These are phyloP conservation scores for Stichopus chloronotus DNA, from an alignment of 35 echinoderm and acorn worm genomes.

Conservation along the genomic window DNA sequence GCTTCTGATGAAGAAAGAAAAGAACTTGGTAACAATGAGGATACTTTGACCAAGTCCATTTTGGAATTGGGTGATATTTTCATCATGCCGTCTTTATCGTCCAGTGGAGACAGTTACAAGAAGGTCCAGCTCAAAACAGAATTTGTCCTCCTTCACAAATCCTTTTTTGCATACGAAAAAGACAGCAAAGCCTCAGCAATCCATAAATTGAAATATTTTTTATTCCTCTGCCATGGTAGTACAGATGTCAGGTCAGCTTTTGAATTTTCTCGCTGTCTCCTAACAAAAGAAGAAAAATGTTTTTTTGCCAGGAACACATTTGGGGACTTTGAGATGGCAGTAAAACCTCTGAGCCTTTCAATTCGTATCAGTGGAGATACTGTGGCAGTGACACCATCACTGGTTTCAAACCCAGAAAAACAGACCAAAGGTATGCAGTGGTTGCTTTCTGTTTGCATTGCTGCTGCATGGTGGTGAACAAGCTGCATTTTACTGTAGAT, in stretches of 20 bases:
- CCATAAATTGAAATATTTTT: slow-evolving; percentile 38
- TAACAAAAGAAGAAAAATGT: slow-evolving; percentile 16
- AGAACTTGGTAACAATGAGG: background rate
- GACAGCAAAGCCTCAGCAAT: background rate
- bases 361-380: background rate
- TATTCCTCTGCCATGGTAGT: background rate
- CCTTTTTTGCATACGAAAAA: slow-evolving; percentile 8
- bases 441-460: too few relatives aligned
- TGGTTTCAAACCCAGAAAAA: background rate
- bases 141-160: background rate
- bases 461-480: too few relatives aligned
- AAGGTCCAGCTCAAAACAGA: background rate
- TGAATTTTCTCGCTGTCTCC: slow-evolving; percentile 14
- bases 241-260: background rate
- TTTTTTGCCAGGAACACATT: background rate
- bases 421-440: too few relatives aligned
- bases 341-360: background rate
- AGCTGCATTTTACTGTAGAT: too few relatives aligned
- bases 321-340: background rate
- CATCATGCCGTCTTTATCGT: background rate
- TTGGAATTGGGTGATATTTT: background rate
- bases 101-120: background rate
- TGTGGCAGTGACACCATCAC: background rate
- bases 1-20: slow-evolving; percentile 29
- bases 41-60: background rate